Evolutionary conservation across 2,113 vertebrate genomes (phyloP).

Genomic region (Casuarius casuarius): DNA sequence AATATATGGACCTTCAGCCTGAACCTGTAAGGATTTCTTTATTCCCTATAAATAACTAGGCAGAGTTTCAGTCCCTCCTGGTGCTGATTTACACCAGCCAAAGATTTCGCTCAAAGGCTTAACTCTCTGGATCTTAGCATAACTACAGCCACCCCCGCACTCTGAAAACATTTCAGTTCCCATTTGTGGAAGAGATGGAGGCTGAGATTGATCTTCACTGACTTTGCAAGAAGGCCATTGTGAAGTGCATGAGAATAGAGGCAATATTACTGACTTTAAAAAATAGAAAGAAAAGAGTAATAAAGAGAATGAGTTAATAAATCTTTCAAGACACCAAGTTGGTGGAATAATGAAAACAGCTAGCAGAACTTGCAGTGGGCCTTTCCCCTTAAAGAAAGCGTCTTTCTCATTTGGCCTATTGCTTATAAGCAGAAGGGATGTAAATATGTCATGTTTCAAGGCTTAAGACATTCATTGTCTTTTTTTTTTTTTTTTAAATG

Average conservation of each 20-base stretch:
- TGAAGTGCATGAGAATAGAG: constrained; percentile 42
- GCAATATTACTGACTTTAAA: constrained; percentile 20
- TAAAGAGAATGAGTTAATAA: constrained; percentile 57
- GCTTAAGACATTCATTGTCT: background rate
- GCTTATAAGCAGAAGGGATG: constrained; percentile 24
- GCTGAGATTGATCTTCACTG: constrained; percentile 16
- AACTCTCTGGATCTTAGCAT: constrained; percentile 18
- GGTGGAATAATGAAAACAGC: constrained; percentile 44
- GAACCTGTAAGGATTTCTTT: constrained; percentile 18
- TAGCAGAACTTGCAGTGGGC: constrained; percentile 13
- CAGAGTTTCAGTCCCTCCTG: background rate
- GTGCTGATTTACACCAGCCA: constrained; percentile 9
- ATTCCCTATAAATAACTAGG: constrained; percentile 28
- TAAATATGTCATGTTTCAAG: constrained; percentile 30
- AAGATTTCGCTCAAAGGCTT: constrained; percentile 23
- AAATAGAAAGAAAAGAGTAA: constrained; percentile 49
- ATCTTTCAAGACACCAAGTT: constrained; percentile 43
- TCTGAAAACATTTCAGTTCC: constrained; percentile 26
- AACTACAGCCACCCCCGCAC: background rate
- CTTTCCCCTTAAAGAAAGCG: constrained; percentile 20
- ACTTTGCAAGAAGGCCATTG: constrained; percentile 47
- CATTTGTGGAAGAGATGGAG: constrained; percentile 21
- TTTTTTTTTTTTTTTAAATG: background rate
- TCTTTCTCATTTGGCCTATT: constrained; percentile 17
- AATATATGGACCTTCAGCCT: background rate